Evolutionary conservation across 2,113 vertebrate species (phyloP), one percentile per base, ranked within the genome.

Genomic region (Mastomys natalensis): DNA sequence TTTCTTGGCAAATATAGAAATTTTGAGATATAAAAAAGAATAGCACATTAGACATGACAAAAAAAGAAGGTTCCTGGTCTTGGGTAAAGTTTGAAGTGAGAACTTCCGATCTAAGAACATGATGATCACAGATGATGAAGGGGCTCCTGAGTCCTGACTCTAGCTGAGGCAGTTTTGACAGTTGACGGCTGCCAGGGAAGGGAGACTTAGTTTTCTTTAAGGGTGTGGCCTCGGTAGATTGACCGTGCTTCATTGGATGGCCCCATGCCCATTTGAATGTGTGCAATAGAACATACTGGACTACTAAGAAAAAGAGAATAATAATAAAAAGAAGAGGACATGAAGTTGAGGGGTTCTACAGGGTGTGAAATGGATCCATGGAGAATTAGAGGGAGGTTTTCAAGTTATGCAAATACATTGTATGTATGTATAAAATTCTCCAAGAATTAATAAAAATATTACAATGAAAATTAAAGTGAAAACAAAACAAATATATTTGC

Each of bases 1-100:
- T 96, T 94, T 70, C 19, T 68, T 81, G 6, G 51, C 72, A 97
- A 86, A 92, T 62, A 37, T 2, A 45, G 24, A 26, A 68, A 72
- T 29, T 37, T 5, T 87, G 26, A 3, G 34, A 1, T 88, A 74
- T 13, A 31, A 55, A 70, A 62, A 78, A 74, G 21, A 96, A 17
- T 48, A n/a, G 58, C 19, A 26, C 26, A 8, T 16, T 22, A 80
- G 31, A 45, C 31, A 81, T 22, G 62, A 34, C 72, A 74, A 90
- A 87, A 74, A 90, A 90, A 26, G 22, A 55, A 53, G 53, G 21
- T 81, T 90, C 1, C 40, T 16, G 16, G 31, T 62, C 48, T 24
- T 31, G 0, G 43, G 15, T 64, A 26, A 26, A 26, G 60, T 53
- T 31, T 16, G 34, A 90, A 90, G 26, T 40, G 53, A 40, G 80